Base-by-base conservation (phyloP, 1,140 invertebrate genomes). In the Cotesia chilonis region DNA sequence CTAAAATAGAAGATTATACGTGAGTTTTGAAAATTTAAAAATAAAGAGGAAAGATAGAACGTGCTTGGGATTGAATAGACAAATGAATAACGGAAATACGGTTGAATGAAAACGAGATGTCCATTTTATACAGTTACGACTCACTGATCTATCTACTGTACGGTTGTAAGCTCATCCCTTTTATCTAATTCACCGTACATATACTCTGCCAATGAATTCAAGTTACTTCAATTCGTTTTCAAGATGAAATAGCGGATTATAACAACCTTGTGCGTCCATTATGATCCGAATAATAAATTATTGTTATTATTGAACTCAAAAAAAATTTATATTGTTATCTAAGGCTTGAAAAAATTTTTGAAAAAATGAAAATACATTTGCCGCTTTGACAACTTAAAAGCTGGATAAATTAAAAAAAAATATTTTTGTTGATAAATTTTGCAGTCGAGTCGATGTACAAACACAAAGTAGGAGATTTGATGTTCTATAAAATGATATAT, bases 181-280 rank as follows among this genome's bases (percentile, higher is more conserved):
- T 65, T 36, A 28, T 63, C 28, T 35, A n/a, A 14, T 65, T n/a
- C 54, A 2, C 41, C 5, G 10, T 47, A 47, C 41, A 47, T 47
- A 47, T 47, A 47, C 5, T 10, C 41, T 47, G 35, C 63, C 63
- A 37, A 65, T 65, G 63, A 68, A 73, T 73, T 63, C 59, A 73
- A 73, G 72, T 54, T 69, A 70, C 41, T 47, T 47, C 41, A 47
- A 10, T 47, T 47, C 41, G 60, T 77, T 75, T 72, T 57, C 69
- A 28, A 17, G 69, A 65, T 75, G 75, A 78, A 74, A 75, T n/a
- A 36, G 41, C 7, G 72, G 75, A 77, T 79, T 75, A 76, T 72
- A 68, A 72, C 74, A 63, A 73, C 41, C 41, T 47, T 5, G 5
- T 7, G 41, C 41, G 10, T 6, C 41, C 41, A 47, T 47, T 47